Conservation (phyloP, 2,888 invertebrate genomes). For the Patella depressa region DNA sequence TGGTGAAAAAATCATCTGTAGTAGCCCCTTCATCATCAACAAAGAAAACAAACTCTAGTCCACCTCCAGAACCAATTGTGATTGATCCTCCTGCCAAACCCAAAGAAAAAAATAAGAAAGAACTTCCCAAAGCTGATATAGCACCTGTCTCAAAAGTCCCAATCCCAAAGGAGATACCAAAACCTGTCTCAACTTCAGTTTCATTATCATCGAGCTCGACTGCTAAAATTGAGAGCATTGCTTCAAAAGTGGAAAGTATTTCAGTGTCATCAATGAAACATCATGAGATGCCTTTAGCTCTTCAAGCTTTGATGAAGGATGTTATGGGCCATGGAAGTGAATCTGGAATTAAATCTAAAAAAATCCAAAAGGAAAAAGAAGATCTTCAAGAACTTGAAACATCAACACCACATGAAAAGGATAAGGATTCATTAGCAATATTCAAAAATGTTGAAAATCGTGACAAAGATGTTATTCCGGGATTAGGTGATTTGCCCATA, state of each 20-base stretch:
- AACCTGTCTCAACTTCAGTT: background rate
- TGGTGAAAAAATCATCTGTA: slow-evolving; percentile 16
- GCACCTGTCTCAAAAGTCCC: background rate
- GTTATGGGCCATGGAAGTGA: slow-evolving; percentile 32
- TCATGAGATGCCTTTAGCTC: slow-evolving; percentile 33
- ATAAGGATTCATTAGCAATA: background rate
- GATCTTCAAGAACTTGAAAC: slow-evolving; percentile 12
- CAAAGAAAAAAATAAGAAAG: background rate
- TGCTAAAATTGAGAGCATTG: background rate
- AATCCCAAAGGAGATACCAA: background rate
- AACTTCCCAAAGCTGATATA: too few relatives aligned
- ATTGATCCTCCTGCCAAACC: background rate
- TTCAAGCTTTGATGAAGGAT: slow-evolving; percentile 43
- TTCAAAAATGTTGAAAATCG: background rate
- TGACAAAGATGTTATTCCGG: background rate
- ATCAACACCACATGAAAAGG: background rate
- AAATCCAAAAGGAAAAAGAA: slow-evolving; percentile 1
- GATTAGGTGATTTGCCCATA: background rate
- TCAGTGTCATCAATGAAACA: background rate
- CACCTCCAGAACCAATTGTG: background rate
- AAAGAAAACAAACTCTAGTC: background rate
- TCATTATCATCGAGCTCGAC: background rate
- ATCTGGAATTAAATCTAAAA: slow-evolving; percentile 25
- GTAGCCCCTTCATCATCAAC: background rate
- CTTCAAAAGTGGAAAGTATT: background rate